These are phyloP conservation scores for Zygogramma bicolorata DNA, from an alignment of 2,888 invertebrate genomes.

Conservation along the genomic window DNA sequence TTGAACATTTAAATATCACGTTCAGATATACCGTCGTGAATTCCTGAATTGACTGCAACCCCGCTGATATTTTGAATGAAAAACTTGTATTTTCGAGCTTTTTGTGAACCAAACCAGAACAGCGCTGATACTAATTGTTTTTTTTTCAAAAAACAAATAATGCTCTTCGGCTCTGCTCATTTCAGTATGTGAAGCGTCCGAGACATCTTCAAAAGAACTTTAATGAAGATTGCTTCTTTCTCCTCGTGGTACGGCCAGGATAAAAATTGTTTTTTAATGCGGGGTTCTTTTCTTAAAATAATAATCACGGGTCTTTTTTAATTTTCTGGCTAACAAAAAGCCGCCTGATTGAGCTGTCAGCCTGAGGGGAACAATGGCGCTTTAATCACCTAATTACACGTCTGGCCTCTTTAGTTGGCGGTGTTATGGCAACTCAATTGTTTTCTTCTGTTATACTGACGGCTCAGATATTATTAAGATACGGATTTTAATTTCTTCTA, in stretches of 20 bases:
- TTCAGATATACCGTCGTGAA: too few relatives aligned
- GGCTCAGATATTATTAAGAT: slow-evolving; percentile 46
- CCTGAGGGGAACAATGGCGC: slow-evolving; percentile 64
- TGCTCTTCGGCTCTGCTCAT: not conserved
- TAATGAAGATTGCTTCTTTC: slow-evolving; percentile 13
- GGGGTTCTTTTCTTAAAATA: slow-evolving; percentile 62
- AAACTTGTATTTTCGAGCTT: too few relatives aligned
- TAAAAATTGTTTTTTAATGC: slow-evolving; percentile 66
- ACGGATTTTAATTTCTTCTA: slow-evolving; percentile 49
- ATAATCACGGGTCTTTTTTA: slow-evolving; percentile 58
- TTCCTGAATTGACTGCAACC: too few relatives aligned
- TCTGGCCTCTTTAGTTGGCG: slow-evolving; percentile 63
- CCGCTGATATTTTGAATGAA: not conserved
- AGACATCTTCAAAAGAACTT: not conserved
- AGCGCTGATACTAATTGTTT: not conserved
- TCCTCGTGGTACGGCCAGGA: slow-evolving; percentile 38
- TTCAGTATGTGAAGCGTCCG: not conserved
- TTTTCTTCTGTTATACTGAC: slow-evolving; percentile 51
- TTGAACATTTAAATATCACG: too few relatives aligned
- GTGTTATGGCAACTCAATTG: slow-evolving; percentile 62
- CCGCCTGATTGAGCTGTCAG: slow-evolving; percentile 67
- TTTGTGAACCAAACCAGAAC: too few relatives aligned
- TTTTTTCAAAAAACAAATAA: not conserved
- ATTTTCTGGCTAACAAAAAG: slow-evolving; percentile 60
- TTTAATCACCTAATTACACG: slow-evolving; percentile 67